These are phyloP conservation scores for Onychomys leucogaster DNA, from an alignment of 2,797 vertebrate species.

Conservation along the genomic window DNA sequence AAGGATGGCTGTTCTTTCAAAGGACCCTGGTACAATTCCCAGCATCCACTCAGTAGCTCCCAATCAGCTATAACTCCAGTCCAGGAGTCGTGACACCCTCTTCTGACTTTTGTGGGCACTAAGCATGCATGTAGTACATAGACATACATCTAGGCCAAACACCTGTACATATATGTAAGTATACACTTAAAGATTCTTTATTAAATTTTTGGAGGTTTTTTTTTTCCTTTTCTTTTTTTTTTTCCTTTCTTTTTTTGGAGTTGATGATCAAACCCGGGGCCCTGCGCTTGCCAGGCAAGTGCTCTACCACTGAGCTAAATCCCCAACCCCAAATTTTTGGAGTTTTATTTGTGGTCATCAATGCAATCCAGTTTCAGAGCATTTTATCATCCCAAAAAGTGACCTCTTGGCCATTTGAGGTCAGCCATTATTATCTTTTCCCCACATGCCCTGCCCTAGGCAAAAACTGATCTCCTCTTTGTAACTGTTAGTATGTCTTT, in stretches of 20 bases:
- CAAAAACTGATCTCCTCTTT: background rate
- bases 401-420: background rate
- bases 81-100: no score
- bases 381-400: background rate
- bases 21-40: background rate
- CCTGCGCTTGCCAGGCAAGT: no score
- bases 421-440: background rate
- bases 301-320: no score
- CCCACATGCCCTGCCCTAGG: background rate
- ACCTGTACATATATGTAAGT: background rate
- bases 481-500: background rate
- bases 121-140: background rate
- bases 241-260: no score
- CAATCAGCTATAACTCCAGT: background rate
- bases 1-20: background rate
- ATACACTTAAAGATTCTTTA: background rate
- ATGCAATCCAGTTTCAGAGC: background rate
- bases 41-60: no score
- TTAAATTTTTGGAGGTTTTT: background rate
- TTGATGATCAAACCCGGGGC: no score
- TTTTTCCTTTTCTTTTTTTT: no score
- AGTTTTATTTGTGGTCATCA: background rate
- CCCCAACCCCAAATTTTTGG: background rate
- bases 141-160: background rate
- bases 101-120: background rate